Conservation (phyloP, 2,888 invertebrate genomes). For the Stenolophus ochropezus region DNA sequence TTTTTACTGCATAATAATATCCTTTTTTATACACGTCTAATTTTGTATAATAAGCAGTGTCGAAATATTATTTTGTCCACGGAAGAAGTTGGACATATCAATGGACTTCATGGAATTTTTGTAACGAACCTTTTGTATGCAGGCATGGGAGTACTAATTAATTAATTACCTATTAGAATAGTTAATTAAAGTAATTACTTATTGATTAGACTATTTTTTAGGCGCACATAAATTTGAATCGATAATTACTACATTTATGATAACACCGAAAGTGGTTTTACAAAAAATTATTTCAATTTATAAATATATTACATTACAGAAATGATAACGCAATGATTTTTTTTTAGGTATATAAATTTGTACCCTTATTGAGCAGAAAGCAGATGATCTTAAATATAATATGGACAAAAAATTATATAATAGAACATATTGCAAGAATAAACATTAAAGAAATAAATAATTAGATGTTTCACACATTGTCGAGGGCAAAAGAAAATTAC, state of each 20-base stretch:
- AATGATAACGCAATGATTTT: no score
- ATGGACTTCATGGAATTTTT: constrained; percentile 35
- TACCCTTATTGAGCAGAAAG: no score
- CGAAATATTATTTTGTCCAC: constrained; percentile 53
- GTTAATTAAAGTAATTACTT: constrained; percentile 7
- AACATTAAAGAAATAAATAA: no score
- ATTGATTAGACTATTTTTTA: constrained; percentile 9
- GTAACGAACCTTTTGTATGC: constrained; percentile 9
- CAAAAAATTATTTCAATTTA: no score
- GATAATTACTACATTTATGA: neutral
- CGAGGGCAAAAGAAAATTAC: no score
- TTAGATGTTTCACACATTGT: no score
- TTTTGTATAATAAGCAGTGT: constrained; percentile 53
- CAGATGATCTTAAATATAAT: no score
- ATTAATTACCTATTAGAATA: constrained; percentile 10
- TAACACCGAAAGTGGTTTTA: no score
- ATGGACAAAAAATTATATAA: no score
- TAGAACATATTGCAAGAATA: no score
- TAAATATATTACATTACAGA: no score
- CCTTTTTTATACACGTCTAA: constrained; percentile 44
- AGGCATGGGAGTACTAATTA: neutral
- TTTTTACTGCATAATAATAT: constrained; percentile 58
- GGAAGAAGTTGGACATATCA: constrained; percentile 31
- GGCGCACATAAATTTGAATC: neutral
- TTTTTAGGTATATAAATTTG: no score